phyloP scores from a whole-genome alignment of 2,797 vertebrate genomes.

The Tenualosa thibaudeaui region DNA sequence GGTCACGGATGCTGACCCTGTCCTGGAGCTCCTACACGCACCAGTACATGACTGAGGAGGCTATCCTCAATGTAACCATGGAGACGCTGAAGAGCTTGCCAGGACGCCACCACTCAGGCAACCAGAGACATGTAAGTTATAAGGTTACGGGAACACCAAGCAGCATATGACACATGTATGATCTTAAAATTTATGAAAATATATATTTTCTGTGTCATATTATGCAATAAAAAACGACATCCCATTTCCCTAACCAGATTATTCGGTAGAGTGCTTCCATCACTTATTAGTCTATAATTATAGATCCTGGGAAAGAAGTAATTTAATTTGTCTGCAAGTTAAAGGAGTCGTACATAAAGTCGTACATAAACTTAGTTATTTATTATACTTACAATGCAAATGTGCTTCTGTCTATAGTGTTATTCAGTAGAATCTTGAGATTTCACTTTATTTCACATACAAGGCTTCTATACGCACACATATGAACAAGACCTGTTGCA shows the following conservation, averaged over 20 bases:
- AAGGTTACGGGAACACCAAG: conserved; percentile 21
- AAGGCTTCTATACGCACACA: no score
- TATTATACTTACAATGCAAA: neutral
- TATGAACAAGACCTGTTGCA: no score
- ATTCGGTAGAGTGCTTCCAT: neutral
- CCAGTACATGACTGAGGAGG: conserved; percentile 83
- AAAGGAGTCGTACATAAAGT: no score
- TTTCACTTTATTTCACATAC: no score
- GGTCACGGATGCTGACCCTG: conserved; percentile 78
- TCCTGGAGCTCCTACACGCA: conserved; percentile 83
- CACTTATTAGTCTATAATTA: no score
- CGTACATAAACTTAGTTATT: no score
- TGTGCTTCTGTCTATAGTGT: neutral
- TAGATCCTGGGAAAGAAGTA: no score
- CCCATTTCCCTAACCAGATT: neutral
- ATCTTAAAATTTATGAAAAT: neutral
- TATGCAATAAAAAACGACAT: neutral
- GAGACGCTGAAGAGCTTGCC: conserved; percentile 70
- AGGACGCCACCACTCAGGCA: conserved; percentile 44
- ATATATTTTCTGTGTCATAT: neutral
- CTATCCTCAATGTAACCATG: conserved; percentile 78
- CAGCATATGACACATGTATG: neutral
- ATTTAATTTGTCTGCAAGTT: no score
- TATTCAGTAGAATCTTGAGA: neutral
- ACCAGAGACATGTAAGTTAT: conserved; percentile 64